Percentiles rank a stretch among this genome's conserved stretches.
Conservation (phyloP, 1,140 invertebrate species). For the Euura saliciscinereae region DNA sequence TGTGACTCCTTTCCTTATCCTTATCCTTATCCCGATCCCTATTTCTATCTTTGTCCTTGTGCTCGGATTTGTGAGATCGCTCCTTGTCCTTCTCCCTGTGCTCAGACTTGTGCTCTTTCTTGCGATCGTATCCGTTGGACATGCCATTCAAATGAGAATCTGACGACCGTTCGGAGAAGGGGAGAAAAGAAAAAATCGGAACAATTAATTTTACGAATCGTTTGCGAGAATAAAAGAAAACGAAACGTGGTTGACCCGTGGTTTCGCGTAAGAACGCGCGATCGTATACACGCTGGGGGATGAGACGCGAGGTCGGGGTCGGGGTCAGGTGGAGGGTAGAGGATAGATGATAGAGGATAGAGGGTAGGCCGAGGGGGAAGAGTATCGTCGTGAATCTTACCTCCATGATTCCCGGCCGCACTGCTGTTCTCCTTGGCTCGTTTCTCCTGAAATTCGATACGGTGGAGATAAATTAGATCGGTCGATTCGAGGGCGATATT, state of each 20-base stretch:
- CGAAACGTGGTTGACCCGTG: not conserved
- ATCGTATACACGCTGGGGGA: not conserved
- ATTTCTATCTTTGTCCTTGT: slow-evolving; percentile 57
- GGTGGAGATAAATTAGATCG: slow-evolving; percentile 21
- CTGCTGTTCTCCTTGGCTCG: slow-evolving; percentile 52
- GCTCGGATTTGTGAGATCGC: slow-evolving; percentile 59
- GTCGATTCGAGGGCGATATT: not conserved
- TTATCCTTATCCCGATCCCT: slow-evolving; percentile 51
- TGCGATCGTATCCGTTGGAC: slow-evolving; percentile 71
- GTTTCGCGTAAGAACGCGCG: no score
- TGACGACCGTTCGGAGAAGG: slow-evolving; percentile 19
- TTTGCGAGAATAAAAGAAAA: slow-evolving; percentile 10
- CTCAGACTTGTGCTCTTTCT: slow-evolving; percentile 74
- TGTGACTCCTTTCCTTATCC: slow-evolving; percentile 52
- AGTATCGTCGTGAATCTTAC: slow-evolving; percentile 33
- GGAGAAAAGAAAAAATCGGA: not conserved
- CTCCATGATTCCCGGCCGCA: slow-evolving; percentile 50
- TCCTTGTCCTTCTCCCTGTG: slow-evolving; percentile 70
- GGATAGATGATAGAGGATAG: slow-evolving; percentile 8
- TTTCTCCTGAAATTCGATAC: slow-evolving; percentile 51
- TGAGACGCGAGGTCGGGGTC: slow-evolving; percentile 25
- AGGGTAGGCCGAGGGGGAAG: not conserved
- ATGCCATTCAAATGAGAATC: slow-evolving; percentile 71
- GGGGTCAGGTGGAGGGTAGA: slow-evolving; percentile 1
- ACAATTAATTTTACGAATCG: not conserved